Base-by-base conservation (phyloP, 1,140 invertebrate genomes). In the Cherax destructor region DNA sequence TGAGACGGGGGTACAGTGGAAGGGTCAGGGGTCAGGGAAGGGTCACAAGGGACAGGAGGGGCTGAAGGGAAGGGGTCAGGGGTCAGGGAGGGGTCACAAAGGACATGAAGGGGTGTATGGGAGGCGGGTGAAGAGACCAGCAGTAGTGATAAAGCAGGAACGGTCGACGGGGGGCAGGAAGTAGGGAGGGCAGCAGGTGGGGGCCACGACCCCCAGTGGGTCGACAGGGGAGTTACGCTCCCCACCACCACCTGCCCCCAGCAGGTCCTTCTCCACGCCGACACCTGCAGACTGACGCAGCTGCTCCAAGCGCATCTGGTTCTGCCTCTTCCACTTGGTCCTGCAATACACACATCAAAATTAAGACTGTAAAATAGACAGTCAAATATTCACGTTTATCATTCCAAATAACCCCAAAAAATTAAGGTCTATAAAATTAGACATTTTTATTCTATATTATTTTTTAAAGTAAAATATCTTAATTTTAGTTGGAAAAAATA, bases 271-370 rank as follows among this genome's bases (percentile, higher is more conserved):
- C 74, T 90, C 93, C 92, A 91, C 91, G 41, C 91, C 83, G 65
- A 91, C 90, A 21, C 85, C 83, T 24, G 97, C 96, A 94, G 98
- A 97, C 94, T 98, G 97, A 0, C 97, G 96, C 0, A 98, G 94
- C 93, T 98, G 97, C 93, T 98, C 97, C 61, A 98, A 94, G 1
- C 97, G 95, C 41, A 98, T 95, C 93, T 98, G 97, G 94, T 98
- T 98, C 94, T 99, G 98, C 4, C 98, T 96, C 95, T 99, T 99
- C 98, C 98, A 98, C 95, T 99, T 99, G 77, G 98, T 99, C 94
- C 98, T 98, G 94, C 83, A 49, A 41, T 0, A 65, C 18, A 65
- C 11, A 18, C 21, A 18, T 65, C 61, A 65, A 6, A 5, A 65
- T 65, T 41, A 41, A 41, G 30, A 41, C 30, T 41, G 30, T 2